Evolutionary conservation across 2,113 vertebrate genomes (phyloP).

Genomic region (Corythornis cristatus): DNA sequence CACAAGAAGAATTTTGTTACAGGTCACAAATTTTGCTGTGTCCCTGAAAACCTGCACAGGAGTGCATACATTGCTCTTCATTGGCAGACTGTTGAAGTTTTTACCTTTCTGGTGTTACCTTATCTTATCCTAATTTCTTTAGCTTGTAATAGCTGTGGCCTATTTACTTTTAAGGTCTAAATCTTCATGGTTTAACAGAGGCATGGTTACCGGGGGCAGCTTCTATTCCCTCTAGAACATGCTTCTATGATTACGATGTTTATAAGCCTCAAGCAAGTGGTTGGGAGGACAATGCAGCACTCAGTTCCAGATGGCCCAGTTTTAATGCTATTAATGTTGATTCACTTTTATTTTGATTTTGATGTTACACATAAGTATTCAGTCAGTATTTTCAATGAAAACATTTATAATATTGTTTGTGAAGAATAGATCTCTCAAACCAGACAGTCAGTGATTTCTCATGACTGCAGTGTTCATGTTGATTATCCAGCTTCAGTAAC

Average conservation of each 20-base stretch:
- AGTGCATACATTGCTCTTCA: not conserved
- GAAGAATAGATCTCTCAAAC: not conserved
- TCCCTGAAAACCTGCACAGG: not conserved
- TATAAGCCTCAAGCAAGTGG: not conserved
- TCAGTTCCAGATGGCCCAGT: slow-evolving; percentile 22
- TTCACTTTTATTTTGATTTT: not conserved
- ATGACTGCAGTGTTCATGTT: not conserved
- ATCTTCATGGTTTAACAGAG: slow-evolving; percentile 9
- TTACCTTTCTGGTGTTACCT: slow-evolving; percentile 7
- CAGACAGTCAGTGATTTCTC: not conserved
- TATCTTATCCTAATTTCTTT: slow-evolving; percentile 43
- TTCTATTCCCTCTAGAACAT: slow-evolving; percentile 44
- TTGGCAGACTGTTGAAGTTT: not conserved
- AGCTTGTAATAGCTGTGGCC: slow-evolving; percentile 33
- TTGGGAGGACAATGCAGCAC: not conserved
- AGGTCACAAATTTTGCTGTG: not conserved
- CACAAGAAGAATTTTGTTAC: not conserved
- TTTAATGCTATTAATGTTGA: not conserved
- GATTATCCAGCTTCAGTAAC: not conserved
- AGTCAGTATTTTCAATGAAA: not conserved
- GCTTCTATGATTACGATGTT: not conserved
- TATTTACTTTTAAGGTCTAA: slow-evolving; percentile 47
- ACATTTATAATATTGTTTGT: not conserved
- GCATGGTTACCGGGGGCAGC: slow-evolving; percentile 32
- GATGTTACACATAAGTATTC: not conserved